A percentile compares a stretch with the other conserved stretches of the same genome.
These are phyloP conservation scores for Ardeotis arabs DNA, from an alignment of 2,113 vertebrate genomes.

Conservation along the genomic window DNA sequence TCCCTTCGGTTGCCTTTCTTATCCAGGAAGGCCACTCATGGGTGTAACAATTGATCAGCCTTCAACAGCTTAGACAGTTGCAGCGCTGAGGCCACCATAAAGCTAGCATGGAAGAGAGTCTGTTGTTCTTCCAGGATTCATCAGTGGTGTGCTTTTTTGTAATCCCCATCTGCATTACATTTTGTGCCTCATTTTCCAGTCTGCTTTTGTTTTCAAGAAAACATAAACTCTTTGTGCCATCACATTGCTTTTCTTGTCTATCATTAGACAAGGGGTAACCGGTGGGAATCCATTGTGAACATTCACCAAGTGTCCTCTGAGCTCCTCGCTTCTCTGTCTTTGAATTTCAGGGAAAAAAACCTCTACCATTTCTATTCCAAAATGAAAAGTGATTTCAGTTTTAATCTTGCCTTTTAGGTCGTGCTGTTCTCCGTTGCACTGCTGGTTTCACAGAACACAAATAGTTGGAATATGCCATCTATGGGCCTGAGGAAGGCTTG, in stretches of 20 bases:
- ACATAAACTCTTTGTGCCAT: neutral
- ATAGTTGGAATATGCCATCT: constrained; percentile 66
- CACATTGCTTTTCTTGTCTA: neutral
- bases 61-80: neutral
- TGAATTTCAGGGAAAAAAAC: neutral
- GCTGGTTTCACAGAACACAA: constrained; percentile 3
- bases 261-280: neutral
- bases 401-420: neutral
- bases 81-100: neutral
- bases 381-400: neutral
- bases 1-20: neutral
- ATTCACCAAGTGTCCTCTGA: neutral
- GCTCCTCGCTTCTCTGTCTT: neutral
- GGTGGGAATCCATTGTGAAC: neutral
- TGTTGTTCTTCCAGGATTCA: neutral
- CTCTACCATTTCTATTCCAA: neutral
- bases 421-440: neutral
- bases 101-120: neutral
- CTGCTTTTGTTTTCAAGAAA: neutral
- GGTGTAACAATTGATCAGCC: neutral
- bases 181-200: constrained; percentile 8
- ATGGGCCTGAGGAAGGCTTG: constrained; percentile 52
- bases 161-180: constrained; percentile 20
- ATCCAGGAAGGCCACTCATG: neutral
- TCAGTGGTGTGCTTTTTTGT: neutral